Evolutionary conservation across 2,113 vertebrate genomes (phyloP), one percentile per base, ranked within the genome.

Genomic region (Corythornis vintsioides): DNA sequence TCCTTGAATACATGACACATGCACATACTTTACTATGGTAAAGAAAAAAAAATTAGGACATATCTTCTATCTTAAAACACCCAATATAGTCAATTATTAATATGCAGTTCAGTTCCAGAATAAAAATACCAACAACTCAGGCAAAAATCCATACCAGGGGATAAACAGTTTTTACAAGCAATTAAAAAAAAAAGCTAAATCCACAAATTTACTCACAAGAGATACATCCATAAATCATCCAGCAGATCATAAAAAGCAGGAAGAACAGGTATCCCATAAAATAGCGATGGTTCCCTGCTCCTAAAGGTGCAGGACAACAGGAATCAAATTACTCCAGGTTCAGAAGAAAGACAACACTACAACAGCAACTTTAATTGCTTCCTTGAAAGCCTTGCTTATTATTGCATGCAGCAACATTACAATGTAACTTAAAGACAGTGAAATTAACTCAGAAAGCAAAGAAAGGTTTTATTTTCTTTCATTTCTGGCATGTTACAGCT

Each of bases 241-340:
- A 99, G 97, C 99, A 99, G 97, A 99, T 99, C 99, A 99, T 99
- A 95, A 99, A 99, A 88, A 99, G 98, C 97, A 99, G 97, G 97
- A 99, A 99, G 97, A 99, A 99, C 25, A 99, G 97, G 93, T 99
- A 99, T 55, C 99, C 99, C 98, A 99, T 99, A 96, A 99, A 99
- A 97, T 99, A 99, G 57, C 99, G 98, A 96, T 99, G 99, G 96
- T 99, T 99, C 79, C 99, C 99, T 88, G 99, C 99, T 98, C 99
- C 99, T 99, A 69, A 48, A 95, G 29, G 96, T 93, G 69, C 84
- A 94, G 55, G 97, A 96, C 29, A 86, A 83, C 11, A 91, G 21
- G 10, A 60, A 86, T 50, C 40, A 85, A 81, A 56, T 91, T 93
- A 90, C 61, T 88, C 35, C 43, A 57, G 20, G 90, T 89, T 75